Evolutionary conservation across 2,888 invertebrate genomes (phyloP), one percentile per base, ranked within the genome.

Genomic region (Cyclophora albipunctata): DNA sequence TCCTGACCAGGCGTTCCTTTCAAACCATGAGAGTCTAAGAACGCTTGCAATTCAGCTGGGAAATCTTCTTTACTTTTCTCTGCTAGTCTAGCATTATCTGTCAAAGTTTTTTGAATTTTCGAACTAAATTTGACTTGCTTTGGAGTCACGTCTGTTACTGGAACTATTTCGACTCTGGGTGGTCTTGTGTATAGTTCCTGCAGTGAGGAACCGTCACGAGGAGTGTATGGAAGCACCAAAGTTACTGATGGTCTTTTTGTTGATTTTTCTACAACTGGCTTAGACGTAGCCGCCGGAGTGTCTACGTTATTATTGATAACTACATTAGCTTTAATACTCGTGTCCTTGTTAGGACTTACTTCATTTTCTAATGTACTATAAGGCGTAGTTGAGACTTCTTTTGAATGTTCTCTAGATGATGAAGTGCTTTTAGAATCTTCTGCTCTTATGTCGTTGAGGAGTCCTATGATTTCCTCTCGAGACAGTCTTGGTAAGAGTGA

Each of bases 161-260:
- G 71, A 2, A 93, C 79, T 45, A 92, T 85, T 68, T 91, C 89
- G 1, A 91, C 88, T 54, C 93, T 80, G 1, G 94, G 93, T 45
- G 91, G 90, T 70, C 90, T 91, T 3, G 93, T 93, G 63, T 91
- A 93, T 1, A 93, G 72, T 60, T 93, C 93, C 64, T 92, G 90
- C 47, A 93, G 77, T 3, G 88, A 83, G 2, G 89, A 84, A 1
- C 89, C 84, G 59, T 91, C 90, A 41, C 91, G 78, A 4, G 91
- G 87, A 45, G 91, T 90, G 63, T 92, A 91, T 0, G 94, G 93
- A 60, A 93, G 75, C 0, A 93, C 93, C 0, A 93, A 90, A 90
- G 91, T 92, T 20, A 93, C 71, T 0, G 92, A 90, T 5, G 77
- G 64, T 47, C 66, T 69, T 48, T 75, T 79, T 3, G 84, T 84